Percentiles rank a stretch among this genome's conserved stretches.
phyloP scores from a whole-genome alignment of 2,888 invertebrate genomes.

The Frankliniella fusca region DNA sequence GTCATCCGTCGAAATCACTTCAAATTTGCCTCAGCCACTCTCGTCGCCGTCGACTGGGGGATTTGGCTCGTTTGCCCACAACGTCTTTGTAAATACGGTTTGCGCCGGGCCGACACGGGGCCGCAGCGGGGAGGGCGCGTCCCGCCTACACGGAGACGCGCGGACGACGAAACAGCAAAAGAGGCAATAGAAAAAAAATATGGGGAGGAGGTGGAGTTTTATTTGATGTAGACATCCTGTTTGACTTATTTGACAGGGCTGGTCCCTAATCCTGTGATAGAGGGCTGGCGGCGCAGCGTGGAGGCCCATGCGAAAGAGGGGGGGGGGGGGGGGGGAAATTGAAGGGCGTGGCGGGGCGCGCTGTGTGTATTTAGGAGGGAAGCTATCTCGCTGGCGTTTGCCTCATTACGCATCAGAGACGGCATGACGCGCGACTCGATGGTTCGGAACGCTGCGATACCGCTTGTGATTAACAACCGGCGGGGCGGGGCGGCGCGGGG shows the following conservation, averaged over 20 bases:
- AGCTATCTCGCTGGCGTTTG: neutral
- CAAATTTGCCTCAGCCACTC: neutral
- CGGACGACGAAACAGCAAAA: neutral
- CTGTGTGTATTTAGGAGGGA: no score
- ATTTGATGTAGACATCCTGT: no score
- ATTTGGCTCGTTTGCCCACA: no score
- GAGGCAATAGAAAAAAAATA: no score
- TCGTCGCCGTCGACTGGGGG: no score
- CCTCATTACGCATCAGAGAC: slow-evolving; percentile 7
- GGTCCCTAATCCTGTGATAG: no score
- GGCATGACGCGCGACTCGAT: neutral
- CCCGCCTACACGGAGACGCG: neutral
- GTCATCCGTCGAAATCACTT: neutral
- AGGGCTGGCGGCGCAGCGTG: no score
- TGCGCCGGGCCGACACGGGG: neutral
- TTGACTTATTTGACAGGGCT: no score
- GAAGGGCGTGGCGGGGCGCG: no score
- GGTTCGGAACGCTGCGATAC: neutral
- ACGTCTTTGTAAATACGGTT: neutral
- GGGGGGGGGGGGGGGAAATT: no score
- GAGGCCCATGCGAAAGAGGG: no score
- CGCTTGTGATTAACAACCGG: neutral
- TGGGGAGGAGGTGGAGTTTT: no score
- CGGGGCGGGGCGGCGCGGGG: neutral
- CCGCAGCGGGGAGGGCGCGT: neutral